Conservation (phyloP, 2,797 vertebrate genomes). For the Notolepis coatsorum region DNA sequence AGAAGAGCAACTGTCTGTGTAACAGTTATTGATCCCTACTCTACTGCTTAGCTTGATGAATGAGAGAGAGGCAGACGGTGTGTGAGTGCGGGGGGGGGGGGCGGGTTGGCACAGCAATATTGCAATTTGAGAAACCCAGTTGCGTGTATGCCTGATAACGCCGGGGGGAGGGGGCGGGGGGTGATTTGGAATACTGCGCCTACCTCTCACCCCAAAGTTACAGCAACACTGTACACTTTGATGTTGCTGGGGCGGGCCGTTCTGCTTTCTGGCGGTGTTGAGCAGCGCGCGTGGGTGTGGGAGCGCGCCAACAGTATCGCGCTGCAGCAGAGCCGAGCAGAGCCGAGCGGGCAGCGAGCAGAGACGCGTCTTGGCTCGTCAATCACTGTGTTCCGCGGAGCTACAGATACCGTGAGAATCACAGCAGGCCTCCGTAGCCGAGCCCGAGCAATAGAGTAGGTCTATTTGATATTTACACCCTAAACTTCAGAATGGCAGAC, state of each 20-base stretch:
- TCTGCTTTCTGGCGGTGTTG: slow-evolving; percentile 20
- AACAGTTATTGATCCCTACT: slow-evolving; percentile 1
- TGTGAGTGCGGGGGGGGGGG: background rate
- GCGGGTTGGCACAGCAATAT: background rate
- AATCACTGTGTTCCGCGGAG: slow-evolving; percentile 7
- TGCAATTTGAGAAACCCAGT: slow-evolving; percentile 27
- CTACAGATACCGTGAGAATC: background rate
- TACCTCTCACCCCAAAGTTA: slow-evolving; percentile 23
- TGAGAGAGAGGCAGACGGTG: background rate
- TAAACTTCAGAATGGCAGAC: background rate
- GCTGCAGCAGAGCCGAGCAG: slow-evolving; percentile 16
- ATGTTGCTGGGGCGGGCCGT: slow-evolving; percentile 26
- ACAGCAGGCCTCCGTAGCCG: background rate
- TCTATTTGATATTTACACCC: background rate
- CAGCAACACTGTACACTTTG: slow-evolving; percentile 21
- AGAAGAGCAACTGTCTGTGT: background rate
- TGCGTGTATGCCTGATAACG: background rate
- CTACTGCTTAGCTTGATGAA: slow-evolving; percentile 7
- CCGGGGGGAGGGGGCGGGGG: background rate
- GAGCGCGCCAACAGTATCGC: background rate
- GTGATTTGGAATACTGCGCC: slow-evolving; percentile 15
- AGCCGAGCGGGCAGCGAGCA: slow-evolving; percentile 41
- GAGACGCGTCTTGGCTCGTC: slow-evolving; percentile 4
- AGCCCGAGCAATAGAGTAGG: background rate
- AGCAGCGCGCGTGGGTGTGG: background rate